phyloP scores from a whole-genome alignment of 2,888 invertebrate species.

The Pandemis corylana region DNA sequence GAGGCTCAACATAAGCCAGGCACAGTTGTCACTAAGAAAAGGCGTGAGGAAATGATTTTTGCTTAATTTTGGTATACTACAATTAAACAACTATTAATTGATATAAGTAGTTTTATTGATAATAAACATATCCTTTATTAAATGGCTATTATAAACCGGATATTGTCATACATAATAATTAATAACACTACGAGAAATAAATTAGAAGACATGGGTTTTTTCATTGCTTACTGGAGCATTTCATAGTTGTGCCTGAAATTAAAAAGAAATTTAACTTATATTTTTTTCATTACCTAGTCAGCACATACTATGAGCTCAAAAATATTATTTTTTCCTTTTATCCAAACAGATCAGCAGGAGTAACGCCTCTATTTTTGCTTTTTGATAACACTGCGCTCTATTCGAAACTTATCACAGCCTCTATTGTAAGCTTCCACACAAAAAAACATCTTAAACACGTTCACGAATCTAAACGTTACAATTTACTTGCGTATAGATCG shows the following conservation, averaged over 20 bases:
- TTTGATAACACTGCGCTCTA: no score
- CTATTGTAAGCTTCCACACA: no score
- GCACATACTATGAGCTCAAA: no score
- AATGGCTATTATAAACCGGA: conserved; percentile 11
- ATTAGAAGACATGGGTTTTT: conserved; percentile 1
- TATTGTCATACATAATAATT: conserved; percentile 21
- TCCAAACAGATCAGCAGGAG: no score
- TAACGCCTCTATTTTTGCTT: no score
- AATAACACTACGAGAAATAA: conserved; percentile 12
- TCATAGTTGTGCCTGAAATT: conserved; percentile 21
- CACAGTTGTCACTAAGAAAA: conserved; percentile 96
- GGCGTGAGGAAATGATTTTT: conserved; percentile 97
- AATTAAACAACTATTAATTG: conserved; percentile 17
- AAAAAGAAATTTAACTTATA: background rate
- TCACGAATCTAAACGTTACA: no score
- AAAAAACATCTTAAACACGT: no score
- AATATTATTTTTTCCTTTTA: no score
- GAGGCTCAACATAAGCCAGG: conserved; percentile 99
- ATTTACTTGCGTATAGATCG: no score
- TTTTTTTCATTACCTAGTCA: no score
- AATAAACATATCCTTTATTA: conserved; percentile 19
- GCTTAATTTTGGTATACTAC: conserved; percentile 82
- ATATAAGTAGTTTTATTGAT: conserved; percentile 32
- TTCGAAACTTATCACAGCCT: no score
- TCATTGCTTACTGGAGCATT: conserved; percentile 5